phyloP scores from a whole-genome alignment of 2,797 vertebrate genomes.

The Poecilia velifera region DNA sequence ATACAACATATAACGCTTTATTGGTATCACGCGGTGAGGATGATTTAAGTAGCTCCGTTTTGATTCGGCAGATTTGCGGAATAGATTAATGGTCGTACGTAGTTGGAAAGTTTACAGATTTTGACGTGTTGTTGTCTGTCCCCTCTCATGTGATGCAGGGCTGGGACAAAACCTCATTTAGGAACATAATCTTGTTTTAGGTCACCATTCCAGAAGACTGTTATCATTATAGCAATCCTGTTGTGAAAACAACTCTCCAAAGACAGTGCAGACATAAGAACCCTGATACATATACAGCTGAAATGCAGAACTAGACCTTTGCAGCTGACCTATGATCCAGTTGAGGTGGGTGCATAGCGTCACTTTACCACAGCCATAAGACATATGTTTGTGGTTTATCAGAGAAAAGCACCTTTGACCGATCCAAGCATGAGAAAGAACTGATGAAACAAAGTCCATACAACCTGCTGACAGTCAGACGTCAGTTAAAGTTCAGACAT shows the following conservation, averaged over 20 bases:
- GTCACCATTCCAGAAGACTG: not conserved
- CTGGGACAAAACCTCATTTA: slow-evolving; percentile 7
- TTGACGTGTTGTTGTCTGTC: slow-evolving; percentile 13
- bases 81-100: not conserved
- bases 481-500: slow-evolving; percentile 23
- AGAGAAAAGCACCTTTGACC: slow-evolving; percentile 49
- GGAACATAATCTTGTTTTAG: not conserved
- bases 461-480: slow-evolving; percentile 26
- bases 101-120: slow-evolving; percentile 38
- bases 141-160: slow-evolving; percentile 10
- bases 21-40: not conserved
- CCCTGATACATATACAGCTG: not conserved
- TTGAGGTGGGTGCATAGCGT: slow-evolving; percentile 11
- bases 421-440: slow-evolving; percentile 22
- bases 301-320: slow-evolving; percentile 1
- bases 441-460: slow-evolving; percentile 54
- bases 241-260: not conserved
- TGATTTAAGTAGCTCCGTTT: not conserved
- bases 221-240: not conserved
- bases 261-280: not conserved
- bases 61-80: not conserved
- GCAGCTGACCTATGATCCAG: not conserved
- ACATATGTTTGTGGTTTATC: slow-evolving; percentile 51
- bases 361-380: not conserved
- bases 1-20: fast-evolving